Conservation (phyloP, 2,113 vertebrate genomes). For the Sebastes schlegelii region DNA sequence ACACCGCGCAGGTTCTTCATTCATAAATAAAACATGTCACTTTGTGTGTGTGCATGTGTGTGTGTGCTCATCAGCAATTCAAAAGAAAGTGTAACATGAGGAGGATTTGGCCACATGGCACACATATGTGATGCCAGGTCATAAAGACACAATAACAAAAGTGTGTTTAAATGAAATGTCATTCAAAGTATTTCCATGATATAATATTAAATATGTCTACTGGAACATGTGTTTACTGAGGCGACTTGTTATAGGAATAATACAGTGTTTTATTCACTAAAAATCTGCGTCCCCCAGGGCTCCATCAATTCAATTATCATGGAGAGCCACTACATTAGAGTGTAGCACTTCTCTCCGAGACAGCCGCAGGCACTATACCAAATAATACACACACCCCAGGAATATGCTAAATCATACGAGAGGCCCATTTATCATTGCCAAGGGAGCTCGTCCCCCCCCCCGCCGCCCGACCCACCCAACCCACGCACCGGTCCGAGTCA, state of each 20-base stretch:
- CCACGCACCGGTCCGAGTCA: slow-evolving; percentile 47
- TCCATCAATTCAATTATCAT: slow-evolving; percentile 78
- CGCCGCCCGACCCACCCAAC: slow-evolving; percentile 7
- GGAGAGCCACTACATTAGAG: slow-evolving; percentile 62
- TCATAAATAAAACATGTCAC: slow-evolving; percentile 84
- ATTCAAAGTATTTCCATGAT: not conserved
- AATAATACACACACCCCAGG: slow-evolving; percentile 73
- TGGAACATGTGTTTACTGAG: not conserved
- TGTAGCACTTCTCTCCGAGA: slow-evolving; percentile 40
- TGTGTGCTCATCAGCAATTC: slow-evolving; percentile 37
- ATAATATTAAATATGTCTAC: not conserved
- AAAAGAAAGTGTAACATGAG: slow-evolving; percentile 65
- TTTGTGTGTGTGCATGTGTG: slow-evolving; percentile 24
- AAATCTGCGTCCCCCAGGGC: slow-evolving; percentile 52
- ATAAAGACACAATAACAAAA: not conserved
- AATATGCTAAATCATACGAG: slow-evolving; percentile 74
- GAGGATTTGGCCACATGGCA: slow-evolving; percentile 24
- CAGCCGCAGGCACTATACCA: slow-evolving; percentile 48
- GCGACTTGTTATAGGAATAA: slow-evolving; percentile 21
- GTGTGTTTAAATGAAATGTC: not conserved
- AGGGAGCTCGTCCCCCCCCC: slow-evolving; percentile 33
- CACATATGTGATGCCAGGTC: slow-evolving; percentile 20
- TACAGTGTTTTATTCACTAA: slow-evolving; percentile 40
- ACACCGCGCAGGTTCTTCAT: slow-evolving; percentile 79
- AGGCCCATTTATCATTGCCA: slow-evolving; percentile 80